Evolutionary conservation across 2,888 invertebrate genomes (phyloP).

Genomic region (Tetramorium bicarinatum): DNA sequence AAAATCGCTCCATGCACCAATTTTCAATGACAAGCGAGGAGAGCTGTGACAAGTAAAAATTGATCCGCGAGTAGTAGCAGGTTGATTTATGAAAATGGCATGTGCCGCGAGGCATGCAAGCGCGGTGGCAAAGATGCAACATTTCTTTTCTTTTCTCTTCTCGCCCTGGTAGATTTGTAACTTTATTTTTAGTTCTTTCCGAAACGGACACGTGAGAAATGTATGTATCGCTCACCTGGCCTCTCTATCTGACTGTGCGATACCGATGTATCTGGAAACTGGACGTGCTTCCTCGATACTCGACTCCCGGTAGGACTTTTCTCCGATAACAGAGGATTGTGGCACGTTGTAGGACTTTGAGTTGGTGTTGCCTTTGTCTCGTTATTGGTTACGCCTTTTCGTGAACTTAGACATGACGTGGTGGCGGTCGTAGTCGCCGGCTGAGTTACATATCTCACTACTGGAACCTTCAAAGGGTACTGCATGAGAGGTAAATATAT

Average conservation of each 20-base stretch:
- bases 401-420: slow-evolving; percentile 87
- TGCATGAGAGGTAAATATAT: slow-evolving; percentile 60
- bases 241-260: slow-evolving; percentile 65
- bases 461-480: slow-evolving; percentile 86
- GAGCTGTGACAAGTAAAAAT: slow-evolving; percentile 22
- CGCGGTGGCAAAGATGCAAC: not conserved
- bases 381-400: slow-evolving; percentile 84
- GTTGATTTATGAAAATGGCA: slow-evolving; percentile 21
- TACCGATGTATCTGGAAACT: slow-evolving; percentile 88
- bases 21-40: not conserved
- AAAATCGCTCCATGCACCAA: not conserved
- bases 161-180: not conserved
- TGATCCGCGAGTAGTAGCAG: not conserved
- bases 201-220: not conserved
- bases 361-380: slow-evolving; percentile 88
- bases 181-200: slow-evolving; percentile 26
- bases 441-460: slow-evolving; percentile 87
- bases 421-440: slow-evolving; percentile 87
- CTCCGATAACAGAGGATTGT: slow-evolving; percentile 75
- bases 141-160: slow-evolving; percentile 14
- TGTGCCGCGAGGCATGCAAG: not conserved
- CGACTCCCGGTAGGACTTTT: slow-evolving; percentile 85
- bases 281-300: slow-evolving; percentile 90
- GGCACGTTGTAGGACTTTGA: slow-evolving; percentile 87
- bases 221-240: slow-evolving; percentile 68